Evolutionary conservation across 2,113 vertebrate species (phyloP), one percentile per base, ranked within the genome.

Genomic region (Miniopterus natalensis): DNA sequence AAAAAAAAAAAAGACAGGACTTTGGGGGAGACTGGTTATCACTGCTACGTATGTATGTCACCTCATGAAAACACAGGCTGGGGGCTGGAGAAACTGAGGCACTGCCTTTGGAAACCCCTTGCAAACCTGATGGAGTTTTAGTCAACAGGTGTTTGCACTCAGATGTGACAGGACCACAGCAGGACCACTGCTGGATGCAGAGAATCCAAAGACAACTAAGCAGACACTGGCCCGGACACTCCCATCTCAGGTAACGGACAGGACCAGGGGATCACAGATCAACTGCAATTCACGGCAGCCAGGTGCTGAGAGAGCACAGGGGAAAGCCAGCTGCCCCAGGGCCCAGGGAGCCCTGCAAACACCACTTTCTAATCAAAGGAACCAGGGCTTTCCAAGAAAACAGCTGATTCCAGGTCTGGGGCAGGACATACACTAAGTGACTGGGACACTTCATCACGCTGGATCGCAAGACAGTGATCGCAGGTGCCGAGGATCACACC

Each of bases 161-260:
- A 61, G 23, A 63, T 4, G 84, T 9, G 2, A 42, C 31, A 36
- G 36, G 36, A 36, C 36, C 36, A 36, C 36, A 36, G 36, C 2
- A 88, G 5, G 57, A 5, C 29, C 5, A 15, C 1, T 2, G 6
- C 25, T n/a, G 31, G n/a, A 3, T 0, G 27, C 42, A 2, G 8
- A 70, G 36, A 42, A 13, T 18, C 42, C 51, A 55, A n/a, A 74
- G 29, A 21, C 2, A 21, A 21, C 40, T 2, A 20, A 17, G 27
- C 31, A 12, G 8, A 59, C 36, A 6, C 47, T 3, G 23, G 23
- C 8, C 25, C 13, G 0, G 4, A 1, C 45, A 31, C 55, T 2
- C 17, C 55, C 8, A 7, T 11, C 68, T n/a, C 12, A 21, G 66
- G 27, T 11, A 25, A n/a, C 0, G 8, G 36, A 29, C 40, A 70